Percentiles rank a stretch among this genome's conserved stretches.
phyloP scores from a whole-genome alignment of 2,797 vertebrate species.

The Premnoplex brunnescens region DNA sequence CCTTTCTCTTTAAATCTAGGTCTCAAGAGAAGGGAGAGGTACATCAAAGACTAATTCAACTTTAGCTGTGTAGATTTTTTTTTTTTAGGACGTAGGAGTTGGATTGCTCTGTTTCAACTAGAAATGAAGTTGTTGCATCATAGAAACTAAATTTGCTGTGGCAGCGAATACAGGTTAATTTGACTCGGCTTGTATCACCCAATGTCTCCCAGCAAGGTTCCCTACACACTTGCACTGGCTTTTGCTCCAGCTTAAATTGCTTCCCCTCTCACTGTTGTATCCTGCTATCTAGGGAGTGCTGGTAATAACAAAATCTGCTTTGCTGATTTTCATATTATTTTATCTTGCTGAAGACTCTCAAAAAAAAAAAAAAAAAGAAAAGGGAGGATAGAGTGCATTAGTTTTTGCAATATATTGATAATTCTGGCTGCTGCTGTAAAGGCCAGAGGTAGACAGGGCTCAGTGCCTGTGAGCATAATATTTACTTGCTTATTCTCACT shows the following conservation, averaged over 20 bases:
- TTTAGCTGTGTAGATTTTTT: conserved; percentile 20
- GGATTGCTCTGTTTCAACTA: conserved; percentile 67
- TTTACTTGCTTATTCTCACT: not conserved
- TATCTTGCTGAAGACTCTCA: not conserved
- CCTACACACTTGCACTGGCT: not conserved
- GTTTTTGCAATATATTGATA: not conserved
- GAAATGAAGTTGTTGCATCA: conserved; percentile 68
- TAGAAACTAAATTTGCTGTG: conserved; percentile 57
- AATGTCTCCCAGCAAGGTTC: conserved; percentile 52
- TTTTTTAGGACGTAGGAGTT: conserved; percentile 63
- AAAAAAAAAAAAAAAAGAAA: not conserved
- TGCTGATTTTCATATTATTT: not conserved
- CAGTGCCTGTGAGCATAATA: not conserved
- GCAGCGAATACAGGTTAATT: conserved; percentile 59
- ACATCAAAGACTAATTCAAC: conserved; percentile 67
- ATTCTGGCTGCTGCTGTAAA: not conserved
- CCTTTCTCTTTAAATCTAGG: conserved; percentile 58
- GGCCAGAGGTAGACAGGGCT: not conserved
- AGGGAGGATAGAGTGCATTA: not conserved
- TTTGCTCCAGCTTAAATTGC: not conserved
- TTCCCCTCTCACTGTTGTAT: not conserved
- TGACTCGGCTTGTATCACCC: conserved; percentile 51
- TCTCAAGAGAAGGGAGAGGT: conserved; percentile 66
- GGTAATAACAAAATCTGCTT: not conserved
- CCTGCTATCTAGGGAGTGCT: not conserved